phyloP scores from a whole-genome alignment of 2,797 vertebrate species.

The Melanitta fusca region DNA sequence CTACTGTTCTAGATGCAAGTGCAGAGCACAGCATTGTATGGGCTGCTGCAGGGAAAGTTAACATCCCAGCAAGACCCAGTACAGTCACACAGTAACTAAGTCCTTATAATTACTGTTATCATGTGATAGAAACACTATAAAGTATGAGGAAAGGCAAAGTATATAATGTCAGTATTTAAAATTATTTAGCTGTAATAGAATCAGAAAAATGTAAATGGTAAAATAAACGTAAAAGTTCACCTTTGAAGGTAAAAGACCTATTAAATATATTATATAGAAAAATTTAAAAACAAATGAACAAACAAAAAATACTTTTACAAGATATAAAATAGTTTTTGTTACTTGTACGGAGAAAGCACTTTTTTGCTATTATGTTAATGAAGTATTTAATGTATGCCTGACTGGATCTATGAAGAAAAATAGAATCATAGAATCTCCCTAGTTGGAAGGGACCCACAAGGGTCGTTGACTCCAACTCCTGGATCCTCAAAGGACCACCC shows the following conservation, averaged over 20 bases:
- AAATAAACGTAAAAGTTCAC: not conserved
- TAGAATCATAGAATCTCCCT: too few relatives aligned
- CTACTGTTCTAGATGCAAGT: too few relatives aligned
- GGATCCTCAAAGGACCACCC: too few relatives aligned
- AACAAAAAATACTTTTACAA: not conserved
- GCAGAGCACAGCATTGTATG: too few relatives aligned
- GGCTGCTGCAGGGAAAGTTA: too few relatives aligned
- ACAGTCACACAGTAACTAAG: not conserved
- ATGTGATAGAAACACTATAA: not conserved
- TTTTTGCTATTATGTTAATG: conserved; percentile 4
- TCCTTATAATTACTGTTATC: not conserved
- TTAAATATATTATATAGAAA: not conserved
- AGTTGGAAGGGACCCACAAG: too few relatives aligned
- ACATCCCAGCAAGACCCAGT: too few relatives aligned
- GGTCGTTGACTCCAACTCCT: too few relatives aligned
- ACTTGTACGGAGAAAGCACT: not conserved
- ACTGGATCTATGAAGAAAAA: not conserved
- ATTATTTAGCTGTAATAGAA: not conserved
- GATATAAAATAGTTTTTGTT: not conserved
- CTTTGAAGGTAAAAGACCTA: not conserved
- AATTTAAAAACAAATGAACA: not conserved
- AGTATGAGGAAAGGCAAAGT: not conserved
- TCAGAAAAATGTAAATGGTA: not conserved
- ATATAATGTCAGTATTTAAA: not conserved
- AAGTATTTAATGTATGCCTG: not conserved